These are phyloP conservation scores for Agriopis leucophaearia DNA, from an alignment of 2,888 invertebrate species.

Conservation along the genomic window DNA sequence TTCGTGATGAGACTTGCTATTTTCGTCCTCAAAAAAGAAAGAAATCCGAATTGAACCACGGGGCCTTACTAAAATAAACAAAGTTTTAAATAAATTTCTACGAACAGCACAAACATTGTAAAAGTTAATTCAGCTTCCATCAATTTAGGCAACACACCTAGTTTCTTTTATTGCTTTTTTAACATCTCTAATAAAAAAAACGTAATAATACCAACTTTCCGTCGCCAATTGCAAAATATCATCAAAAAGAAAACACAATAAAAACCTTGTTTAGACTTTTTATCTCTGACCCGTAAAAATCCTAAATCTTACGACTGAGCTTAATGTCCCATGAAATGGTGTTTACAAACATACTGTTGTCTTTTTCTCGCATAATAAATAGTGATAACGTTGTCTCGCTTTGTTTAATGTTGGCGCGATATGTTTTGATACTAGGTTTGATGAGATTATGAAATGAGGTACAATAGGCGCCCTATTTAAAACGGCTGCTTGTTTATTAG, in stretches of 20 bases:
- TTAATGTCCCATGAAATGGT: conserved; percentile 21
- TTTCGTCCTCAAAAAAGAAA: not conserved
- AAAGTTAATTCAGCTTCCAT: not conserved
- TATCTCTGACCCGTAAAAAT: conserved; percentile 21
- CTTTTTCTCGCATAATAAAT: not conserved
- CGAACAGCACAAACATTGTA: not conserved
- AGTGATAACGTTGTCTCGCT: not conserved
- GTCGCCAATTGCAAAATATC: conserved; percentile 18
- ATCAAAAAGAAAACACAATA: conserved; percentile 20
- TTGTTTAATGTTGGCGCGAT: conserved; percentile 7
- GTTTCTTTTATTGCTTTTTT: conserved; percentile 17
- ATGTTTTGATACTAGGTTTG: conserved; percentile 22
- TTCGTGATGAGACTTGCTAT: not conserved
- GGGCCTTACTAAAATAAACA: not conserved
- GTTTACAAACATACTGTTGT: conserved; percentile 11
- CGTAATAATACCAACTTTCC: conserved; percentile 9
- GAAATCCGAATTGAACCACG: not conserved
- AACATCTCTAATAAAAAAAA: conserved; percentile 18
- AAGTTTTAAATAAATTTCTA: not conserved
- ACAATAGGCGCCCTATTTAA: conserved; percentile 13
- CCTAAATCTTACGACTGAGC: conserved; percentile 16
- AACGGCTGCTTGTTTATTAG: conserved; percentile 5
- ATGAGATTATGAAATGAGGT: conserved; percentile 21
- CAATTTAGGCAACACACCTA: conserved; percentile 2
- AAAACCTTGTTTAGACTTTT: conserved; percentile 26